These are phyloP conservation scores for Chironomus tentans DNA, from an alignment of 2,888 invertebrate genomes.

Conservation along the genomic window DNA sequence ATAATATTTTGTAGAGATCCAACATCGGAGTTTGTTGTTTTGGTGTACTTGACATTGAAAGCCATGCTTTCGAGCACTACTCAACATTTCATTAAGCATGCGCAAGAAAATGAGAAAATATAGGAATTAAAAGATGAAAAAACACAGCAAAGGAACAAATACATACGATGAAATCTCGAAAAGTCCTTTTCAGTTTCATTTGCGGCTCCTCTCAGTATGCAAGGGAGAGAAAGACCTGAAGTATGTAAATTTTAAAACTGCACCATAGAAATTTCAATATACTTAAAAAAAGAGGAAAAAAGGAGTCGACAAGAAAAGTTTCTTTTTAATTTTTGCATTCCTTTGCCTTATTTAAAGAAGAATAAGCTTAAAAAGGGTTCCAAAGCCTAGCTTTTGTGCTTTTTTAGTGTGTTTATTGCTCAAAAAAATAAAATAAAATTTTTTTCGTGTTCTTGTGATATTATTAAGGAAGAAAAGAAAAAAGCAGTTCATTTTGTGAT, in stretches of 20 bases:
- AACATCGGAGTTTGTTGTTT: background rate
- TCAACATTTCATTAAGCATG: background rate
- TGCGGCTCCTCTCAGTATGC: conserved; percentile 13
- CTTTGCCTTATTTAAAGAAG: background rate
- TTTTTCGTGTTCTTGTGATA: background rate
- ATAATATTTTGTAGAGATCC: background rate
- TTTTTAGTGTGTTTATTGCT: background rate
- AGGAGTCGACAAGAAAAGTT: background rate
- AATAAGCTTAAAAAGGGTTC: background rate
- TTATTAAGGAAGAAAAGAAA: background rate
- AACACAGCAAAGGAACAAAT: background rate
- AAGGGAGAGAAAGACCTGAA: conserved; percentile 8
- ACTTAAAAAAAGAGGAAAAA: background rate
- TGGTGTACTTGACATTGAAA: conserved; percentile 10
- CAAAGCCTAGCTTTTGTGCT: background rate
- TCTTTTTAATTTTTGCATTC: background rate
- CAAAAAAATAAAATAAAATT: background rate
- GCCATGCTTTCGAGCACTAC: background rate
- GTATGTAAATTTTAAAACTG: conserved; percentile 14
- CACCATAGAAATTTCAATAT: background rate
- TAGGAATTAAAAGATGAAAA: background rate
- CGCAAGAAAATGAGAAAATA: background rate
- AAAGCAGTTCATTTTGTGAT: background rate
- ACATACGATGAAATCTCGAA: background rate
- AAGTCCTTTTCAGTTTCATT: conserved; percentile 16